Conservation (phyloP, 2,113 vertebrate species). For the Crotalus helleri region DNA sequence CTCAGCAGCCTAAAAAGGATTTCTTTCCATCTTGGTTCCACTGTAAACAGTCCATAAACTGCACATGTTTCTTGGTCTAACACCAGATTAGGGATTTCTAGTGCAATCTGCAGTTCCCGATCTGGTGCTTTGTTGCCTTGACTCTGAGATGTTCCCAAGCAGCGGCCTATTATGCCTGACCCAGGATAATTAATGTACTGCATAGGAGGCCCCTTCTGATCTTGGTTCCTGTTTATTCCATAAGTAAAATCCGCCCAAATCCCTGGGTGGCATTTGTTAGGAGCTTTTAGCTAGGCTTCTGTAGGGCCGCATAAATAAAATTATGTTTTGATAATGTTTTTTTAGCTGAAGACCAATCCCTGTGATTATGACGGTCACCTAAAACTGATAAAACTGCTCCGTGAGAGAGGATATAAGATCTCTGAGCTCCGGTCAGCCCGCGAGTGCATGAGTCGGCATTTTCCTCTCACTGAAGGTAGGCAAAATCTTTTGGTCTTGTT, state of each 20-base stretch:
- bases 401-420: constrained; percentile 85
- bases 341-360: constrained; percentile 89
- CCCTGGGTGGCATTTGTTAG: neutral
- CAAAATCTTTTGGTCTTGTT: fast-evolving
- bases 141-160: neutral
- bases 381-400: constrained; percentile 91
- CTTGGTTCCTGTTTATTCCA: neutral
- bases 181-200: neutral
- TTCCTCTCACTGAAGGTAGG: constrained; percentile 92
- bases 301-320: neutral
- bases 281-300: neutral
- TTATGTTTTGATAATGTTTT: neutral
- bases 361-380: constrained; percentile 97
- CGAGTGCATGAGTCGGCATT: constrained; percentile 96
- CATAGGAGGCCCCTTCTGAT: neutral
- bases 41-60: neutral
- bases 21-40: neutral
- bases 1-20: neutral
- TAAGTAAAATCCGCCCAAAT: too few relatives aligned
- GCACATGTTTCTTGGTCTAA: neutral
- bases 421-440: constrained; percentile 81
- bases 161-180: neutral
- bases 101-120: neutral
- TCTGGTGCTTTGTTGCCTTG: neutral
- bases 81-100: neutral